Evolutionary conservation across 1,140 invertebrate genomes (phyloP), one percentile per base, ranked within the genome.

Genomic region (Drosophila prosaltans): DNA sequence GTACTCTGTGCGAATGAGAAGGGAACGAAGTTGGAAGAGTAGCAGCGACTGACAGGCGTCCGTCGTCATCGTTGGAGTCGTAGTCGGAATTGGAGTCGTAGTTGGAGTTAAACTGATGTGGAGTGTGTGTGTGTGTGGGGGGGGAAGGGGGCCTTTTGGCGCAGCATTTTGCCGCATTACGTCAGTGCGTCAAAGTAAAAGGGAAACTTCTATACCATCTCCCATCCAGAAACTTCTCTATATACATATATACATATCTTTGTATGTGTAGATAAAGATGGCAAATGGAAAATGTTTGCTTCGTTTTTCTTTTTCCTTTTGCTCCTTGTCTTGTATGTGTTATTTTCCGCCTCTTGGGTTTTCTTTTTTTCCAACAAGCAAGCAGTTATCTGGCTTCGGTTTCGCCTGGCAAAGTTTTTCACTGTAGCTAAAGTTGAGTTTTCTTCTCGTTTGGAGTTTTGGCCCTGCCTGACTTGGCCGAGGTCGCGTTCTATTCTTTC

Each of bases 101-200:
- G 40, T 10, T 39, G 28, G 36, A 51, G 59, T 4, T 45, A n/a
- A 48, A n/a, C 36, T 10, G 10, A 1, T 43, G 48, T 28, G 59
- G 16, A 16, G 16, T 16, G 16, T 16, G 16, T 16, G 16, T 16
- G 16, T 16, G 16, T 16, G 16, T 16, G 16, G 16, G 16, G 16
- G 16, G 16, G 16, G 16, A 16, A 16, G 16, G 64, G 65, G 58
- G 73, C 67, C 64, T 59, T 77, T 72, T 70, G 80, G 74, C 69
- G 76, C 72, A 75, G 83, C 69, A 83, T 76, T 83, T 59, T 90
- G 86, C 81, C 77, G 82, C 86, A 86, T 83, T 90, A 83, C 80
- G 84, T 83, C 84, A 88, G 84, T 86, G 80, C 79, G 68, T 54
- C 81, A 70, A 78, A 84, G 76, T 81, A 81, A 79, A 84, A 90